Conservation (phyloP, 2,888 invertebrate genomes). For the Zygogramma bicolorata region DNA sequence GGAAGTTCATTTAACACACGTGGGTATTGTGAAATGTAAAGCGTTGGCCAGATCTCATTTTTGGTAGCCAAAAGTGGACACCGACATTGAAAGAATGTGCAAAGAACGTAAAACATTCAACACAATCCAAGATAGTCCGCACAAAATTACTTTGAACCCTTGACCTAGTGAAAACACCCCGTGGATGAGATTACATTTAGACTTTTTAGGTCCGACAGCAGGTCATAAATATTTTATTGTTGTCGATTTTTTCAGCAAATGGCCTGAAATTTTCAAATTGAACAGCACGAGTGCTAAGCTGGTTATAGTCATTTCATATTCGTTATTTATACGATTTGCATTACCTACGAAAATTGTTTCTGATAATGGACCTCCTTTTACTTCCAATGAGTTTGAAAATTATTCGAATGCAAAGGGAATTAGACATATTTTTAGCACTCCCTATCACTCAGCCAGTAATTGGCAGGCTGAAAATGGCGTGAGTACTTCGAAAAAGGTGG, state of each 20-base stretch:
- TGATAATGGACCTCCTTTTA: slow-evolving; percentile 52
- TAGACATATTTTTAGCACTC: slow-evolving; percentile 21
- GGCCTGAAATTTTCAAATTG: slow-evolving; percentile 46
- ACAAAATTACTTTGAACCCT: slow-evolving; percentile 25
- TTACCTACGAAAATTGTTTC: slow-evolving; percentile 51
- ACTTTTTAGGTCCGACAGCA: slow-evolving; percentile 47
- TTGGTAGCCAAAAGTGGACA: background rate
- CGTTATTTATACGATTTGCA: slow-evolving; percentile 51
- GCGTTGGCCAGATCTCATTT: background rate
- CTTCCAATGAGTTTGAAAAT: slow-evolving; percentile 46
- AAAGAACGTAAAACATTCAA: slow-evolving; percentile 31
- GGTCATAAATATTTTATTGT: slow-evolving; percentile 46
- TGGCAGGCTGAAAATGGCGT: slow-evolving; percentile 43
- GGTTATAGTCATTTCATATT: no score
- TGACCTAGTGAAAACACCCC: slow-evolving; percentile 23
- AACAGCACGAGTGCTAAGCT: no score
- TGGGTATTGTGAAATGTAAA: background rate
- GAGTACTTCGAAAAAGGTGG: no score
- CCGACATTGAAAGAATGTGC: background rate
- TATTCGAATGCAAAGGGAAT: slow-evolving; percentile 31
- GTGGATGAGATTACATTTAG: slow-evolving; percentile 47
- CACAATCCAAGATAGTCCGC: slow-evolving; percentile 18
- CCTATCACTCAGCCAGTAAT: slow-evolving; percentile 36
- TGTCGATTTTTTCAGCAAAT: slow-evolving; percentile 49
- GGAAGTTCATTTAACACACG: background rate